These are phyloP conservation scores for Smittia sp. DNA, from an alignment of 2,888 invertebrate genomes.

Conservation along the genomic window DNA sequence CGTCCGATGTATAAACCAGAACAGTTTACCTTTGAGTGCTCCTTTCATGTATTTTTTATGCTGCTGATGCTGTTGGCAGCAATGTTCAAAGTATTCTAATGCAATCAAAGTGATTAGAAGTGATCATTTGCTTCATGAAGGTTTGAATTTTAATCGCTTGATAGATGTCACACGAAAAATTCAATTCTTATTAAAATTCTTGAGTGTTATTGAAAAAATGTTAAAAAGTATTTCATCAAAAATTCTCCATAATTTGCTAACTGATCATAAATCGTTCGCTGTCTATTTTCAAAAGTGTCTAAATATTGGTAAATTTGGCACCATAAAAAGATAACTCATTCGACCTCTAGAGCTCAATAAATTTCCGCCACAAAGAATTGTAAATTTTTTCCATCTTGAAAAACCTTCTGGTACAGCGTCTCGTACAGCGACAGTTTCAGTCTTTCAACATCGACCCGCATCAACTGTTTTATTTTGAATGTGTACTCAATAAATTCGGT, in stretches of 20 bases:
- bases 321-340: too few relatives aligned
- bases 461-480: slow-evolving; percentile 12
- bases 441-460: slow-evolving; percentile 32
- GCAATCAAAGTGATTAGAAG: too few relatives aligned
- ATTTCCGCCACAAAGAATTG: not conserved
- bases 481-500: slow-evolving; percentile 4
- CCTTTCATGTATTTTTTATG: not conserved
- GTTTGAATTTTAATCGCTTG: too few relatives aligned
- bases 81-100: too few relatives aligned
- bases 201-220: too few relatives aligned
- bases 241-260: too few relatives aligned
- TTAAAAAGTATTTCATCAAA: not conserved
- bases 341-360: not conserved
- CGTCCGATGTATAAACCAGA: not conserved
- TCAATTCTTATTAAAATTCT: not conserved
- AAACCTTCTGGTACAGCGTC: not conserved
- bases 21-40: slow-evolving; percentile 19
- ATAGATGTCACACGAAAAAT: too few relatives aligned
- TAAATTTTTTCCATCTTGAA: not conserved
- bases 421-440: not conserved
- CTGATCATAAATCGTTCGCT: not conserved
- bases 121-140: too few relatives aligned
- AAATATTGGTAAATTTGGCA: too few relatives aligned
- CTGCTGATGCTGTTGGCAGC: not conserved
- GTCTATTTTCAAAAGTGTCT: not conserved